Evolutionary conservation across 2,797 vertebrate species (phyloP).

Genomic region (Gymnothorax javanicus): DNA sequence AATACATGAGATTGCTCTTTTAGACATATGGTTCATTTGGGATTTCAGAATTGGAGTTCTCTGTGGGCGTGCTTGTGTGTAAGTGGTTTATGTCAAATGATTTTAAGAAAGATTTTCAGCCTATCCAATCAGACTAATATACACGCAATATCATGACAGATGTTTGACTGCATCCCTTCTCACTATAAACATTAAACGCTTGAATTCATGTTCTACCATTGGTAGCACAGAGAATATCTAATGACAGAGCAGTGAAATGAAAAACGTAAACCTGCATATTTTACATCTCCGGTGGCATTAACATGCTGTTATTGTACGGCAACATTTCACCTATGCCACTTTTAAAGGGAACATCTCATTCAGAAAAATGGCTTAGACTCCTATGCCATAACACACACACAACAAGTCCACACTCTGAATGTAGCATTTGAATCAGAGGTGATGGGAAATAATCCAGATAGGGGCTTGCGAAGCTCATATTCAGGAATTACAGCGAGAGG

Average conservation of each 20-base stretch:
- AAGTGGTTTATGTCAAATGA: slow-evolving; percentile 12
- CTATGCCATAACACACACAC: not conserved
- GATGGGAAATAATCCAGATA: not conserved
- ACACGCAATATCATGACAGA: not conserved
- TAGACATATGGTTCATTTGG: not conserved
- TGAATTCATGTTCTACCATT: not conserved
- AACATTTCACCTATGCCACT: not conserved
- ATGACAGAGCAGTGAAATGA: not conserved
- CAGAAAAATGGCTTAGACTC: not conserved
- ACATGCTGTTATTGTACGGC: not conserved
- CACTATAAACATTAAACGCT: not conserved
- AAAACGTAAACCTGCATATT: not conserved
- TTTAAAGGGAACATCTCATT: not conserved
- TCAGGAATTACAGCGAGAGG: not conserved
- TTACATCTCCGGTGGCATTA: not conserved
- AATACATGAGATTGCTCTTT: not conserved
- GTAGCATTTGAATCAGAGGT: not conserved
- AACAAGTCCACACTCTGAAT: not conserved
- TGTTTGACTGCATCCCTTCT: not conserved
- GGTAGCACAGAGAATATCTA: not conserved
- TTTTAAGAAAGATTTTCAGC: slow-evolving; percentile 11
- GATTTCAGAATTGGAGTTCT: not conserved
- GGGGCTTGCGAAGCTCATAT: not conserved
- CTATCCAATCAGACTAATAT: slow-evolving; percentile 14
- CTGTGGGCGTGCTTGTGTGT: not conserved